Conservation (phyloP, 2,888 invertebrate genomes). For the Archips xylosteana region DNA sequence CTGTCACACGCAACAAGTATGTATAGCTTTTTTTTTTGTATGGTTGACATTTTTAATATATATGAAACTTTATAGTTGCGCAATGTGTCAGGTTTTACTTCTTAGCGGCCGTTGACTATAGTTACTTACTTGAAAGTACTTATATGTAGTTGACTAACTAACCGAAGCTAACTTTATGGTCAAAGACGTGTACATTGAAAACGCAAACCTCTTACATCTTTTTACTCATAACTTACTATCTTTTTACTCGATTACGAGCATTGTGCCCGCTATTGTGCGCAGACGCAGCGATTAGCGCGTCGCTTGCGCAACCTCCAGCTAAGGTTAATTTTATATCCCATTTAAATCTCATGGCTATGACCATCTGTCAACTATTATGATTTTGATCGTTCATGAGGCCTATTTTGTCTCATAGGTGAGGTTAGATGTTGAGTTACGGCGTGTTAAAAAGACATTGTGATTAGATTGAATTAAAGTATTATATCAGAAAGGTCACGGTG, state of each 20-base stretch:
- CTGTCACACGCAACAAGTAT: too few species aligned
- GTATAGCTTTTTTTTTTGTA: too few species aligned
- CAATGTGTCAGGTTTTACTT: too few species aligned
- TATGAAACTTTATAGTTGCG: too few species aligned
- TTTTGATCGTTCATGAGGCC: constrained; percentile 19
- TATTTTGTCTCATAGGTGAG: constrained; percentile 19
- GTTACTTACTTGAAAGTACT: too few species aligned
- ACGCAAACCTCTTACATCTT: constrained; percentile 1
- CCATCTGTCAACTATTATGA: constrained; percentile 55
- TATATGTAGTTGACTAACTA: too few species aligned
- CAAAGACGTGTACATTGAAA: not conserved
- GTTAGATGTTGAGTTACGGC: constrained; percentile 30
- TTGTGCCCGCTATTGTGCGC: constrained; percentile 37
- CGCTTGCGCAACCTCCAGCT: constrained; percentile 41
- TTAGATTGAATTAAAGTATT: constrained; percentile 13
- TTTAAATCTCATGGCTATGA: constrained; percentile 40
- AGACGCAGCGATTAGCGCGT: constrained; percentile 39
- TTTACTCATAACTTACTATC: constrained; percentile 5
- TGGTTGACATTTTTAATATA: too few species aligned
- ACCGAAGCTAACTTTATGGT: too few species aligned
- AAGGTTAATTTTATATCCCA: constrained; percentile 51
- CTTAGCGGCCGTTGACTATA: too few species aligned
- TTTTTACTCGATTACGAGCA: constrained; percentile 35
- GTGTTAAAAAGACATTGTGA: constrained; percentile 29
- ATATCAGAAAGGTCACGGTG: constrained; percentile 19